Evolutionary conservation across 92 coral and sea anemone genomes (phyloP), one percentile per base, ranked within the genome.

Genomic region (Epizoanthus rinbou): DNA sequence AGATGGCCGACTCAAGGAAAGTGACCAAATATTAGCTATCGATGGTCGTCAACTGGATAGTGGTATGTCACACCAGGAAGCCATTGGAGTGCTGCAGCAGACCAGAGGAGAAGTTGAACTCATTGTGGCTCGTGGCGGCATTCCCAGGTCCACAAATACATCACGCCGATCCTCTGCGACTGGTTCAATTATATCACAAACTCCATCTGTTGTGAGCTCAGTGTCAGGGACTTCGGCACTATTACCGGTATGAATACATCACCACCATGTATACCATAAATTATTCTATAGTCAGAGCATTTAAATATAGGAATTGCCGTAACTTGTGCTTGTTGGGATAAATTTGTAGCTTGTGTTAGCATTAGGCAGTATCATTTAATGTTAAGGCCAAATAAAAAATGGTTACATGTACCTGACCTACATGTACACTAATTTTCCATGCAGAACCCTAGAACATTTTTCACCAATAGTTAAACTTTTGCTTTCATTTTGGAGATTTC

Each of bases 1-100:
- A 65, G 98, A 97, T 87, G 98, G 99, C 1, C 89, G 97, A 9
- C 79, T 97, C 9, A 94, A 94, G 60, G 99, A 97, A 84, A 92
- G 99, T 84, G 99, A 97, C 73, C 99, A 97, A 86, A 97, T 97
- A 56, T 91, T 97, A 47, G 95, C 98, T 57, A 97, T 97, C 60
- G 98, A 97, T 75, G 94, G 95, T 21, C 90, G 92, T 75, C 90
- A 85, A 35, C 92, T 97, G 10, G 98, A 94, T 54, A 94, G 94
- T 85, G 99, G 95, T 10, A 86, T 97, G 74, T 90, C 99, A 9
- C 99, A 97, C 76, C 98, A 97, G 58, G 98, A 91, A 81, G 99
- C 99, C 37, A 97, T 97, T 90, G 98, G 91, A 23, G 93, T 97
- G 39, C 70, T 97, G 69, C 99, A 97, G 86, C 93, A 94, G 87